These are phyloP conservation scores for Drosophila kepulauana DNA, from an alignment of 1,140 invertebrate species.

Conservation along the genomic window DNA sequence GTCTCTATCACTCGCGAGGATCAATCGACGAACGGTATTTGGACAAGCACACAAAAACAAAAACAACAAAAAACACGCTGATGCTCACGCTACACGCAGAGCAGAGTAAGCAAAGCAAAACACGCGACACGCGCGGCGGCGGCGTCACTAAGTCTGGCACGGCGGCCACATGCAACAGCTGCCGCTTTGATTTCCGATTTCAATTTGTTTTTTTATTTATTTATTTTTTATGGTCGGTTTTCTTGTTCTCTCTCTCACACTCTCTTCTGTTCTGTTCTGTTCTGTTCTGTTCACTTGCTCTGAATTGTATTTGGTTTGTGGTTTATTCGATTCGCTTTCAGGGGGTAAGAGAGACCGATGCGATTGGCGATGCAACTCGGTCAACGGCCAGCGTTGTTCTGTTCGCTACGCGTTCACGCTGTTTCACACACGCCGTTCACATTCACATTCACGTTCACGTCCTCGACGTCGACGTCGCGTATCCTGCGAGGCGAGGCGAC, in stretches of 20 bases:
- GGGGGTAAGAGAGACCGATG: conserved; percentile 17
- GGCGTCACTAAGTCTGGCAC: conserved; percentile 75
- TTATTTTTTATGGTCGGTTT: not conserved
- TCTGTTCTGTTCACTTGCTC: conserved; percentile 12
- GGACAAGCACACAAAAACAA: conserved; percentile 48
- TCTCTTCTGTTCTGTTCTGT: conserved; percentile 14
- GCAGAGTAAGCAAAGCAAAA: not conserved
- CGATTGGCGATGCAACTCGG: conserved; percentile 70
- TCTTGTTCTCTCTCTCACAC: not conserved
- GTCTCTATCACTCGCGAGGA: conserved; percentile 60
- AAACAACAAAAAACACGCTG: conserved; percentile 52
- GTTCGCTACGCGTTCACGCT: conserved; percentile 34
- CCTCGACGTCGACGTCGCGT: conserved; percentile 49
- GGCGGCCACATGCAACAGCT: conserved; percentile 73
- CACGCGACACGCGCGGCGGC: conserved; percentile 48
- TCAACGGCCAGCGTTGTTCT: conserved; percentile 75
- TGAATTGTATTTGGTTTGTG: not conserved
- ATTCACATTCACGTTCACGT: conserved; percentile 23
- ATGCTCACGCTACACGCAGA: no score
- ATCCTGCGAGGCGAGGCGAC: conserved; percentile 43
- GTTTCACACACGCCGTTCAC: not conserved
- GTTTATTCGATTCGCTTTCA: no score
- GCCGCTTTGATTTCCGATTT: conserved; percentile 48
- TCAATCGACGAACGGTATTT: conserved; percentile 39
- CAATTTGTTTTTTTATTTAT: conserved; percentile 19